phyloP scores from a whole-genome alignment of 1,140 invertebrate species.

The Melanaphis sacchari region DNA sequence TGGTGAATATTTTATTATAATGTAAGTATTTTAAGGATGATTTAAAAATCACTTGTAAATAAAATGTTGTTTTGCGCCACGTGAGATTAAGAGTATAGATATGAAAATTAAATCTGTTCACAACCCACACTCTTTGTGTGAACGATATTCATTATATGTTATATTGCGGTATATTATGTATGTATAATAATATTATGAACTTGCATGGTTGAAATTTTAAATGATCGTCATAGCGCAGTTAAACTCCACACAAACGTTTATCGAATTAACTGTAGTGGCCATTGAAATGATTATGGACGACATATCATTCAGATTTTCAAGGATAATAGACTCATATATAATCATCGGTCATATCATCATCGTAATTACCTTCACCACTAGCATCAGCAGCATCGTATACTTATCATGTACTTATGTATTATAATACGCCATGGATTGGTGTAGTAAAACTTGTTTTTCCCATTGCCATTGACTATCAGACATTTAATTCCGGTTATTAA shows the following conservation, averaged over 20 bases:
- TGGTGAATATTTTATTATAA: not conserved
- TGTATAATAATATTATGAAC: too few species aligned
- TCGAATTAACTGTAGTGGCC: not conserved
- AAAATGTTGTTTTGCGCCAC: not conserved
- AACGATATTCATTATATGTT: not conserved
- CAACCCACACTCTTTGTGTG: not conserved
- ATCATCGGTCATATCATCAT: not conserved
- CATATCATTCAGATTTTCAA: conserved; percentile 13
- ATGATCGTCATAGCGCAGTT: not conserved
- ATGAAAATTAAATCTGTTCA: not conserved
- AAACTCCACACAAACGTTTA: not conserved
- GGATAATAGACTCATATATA: not conserved
- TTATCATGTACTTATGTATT: not conserved
- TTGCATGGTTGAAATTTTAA: not conserved
- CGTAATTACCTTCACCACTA: not conserved
- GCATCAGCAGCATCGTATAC: too few species aligned
- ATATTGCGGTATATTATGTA: not conserved
- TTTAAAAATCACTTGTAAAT: not conserved
- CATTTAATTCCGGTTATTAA: conserved; percentile 43
- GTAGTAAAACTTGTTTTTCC: not conserved
- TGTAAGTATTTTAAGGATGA: not conserved
- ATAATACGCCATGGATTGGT: not conserved
- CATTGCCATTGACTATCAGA: not conserved
- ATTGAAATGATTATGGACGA: conserved; percentile 11
- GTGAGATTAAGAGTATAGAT: not conserved